Evolutionary conservation across 2,888 invertebrate genomes (phyloP).

Genomic region (Bellardia pandia): DNA sequence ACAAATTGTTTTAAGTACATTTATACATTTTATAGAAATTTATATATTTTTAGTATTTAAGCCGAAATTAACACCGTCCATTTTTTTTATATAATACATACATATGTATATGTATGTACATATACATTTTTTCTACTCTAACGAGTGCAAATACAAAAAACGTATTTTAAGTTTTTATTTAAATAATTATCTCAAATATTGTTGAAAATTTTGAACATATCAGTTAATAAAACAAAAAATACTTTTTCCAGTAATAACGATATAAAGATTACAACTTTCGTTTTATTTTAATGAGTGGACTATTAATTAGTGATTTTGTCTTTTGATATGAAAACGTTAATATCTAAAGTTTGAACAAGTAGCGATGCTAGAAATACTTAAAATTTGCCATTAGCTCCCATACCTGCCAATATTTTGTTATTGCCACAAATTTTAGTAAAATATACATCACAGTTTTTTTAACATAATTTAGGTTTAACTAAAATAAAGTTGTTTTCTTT

Average conservation of each 20-base stretch:
- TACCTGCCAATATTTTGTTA: too few relatives aligned
- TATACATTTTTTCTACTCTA: conserved; percentile 22
- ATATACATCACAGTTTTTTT: neutral
- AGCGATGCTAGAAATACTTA: too few relatives aligned
- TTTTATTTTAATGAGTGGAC: too few relatives aligned
- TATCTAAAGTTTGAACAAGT: too few relatives aligned
- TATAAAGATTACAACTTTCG: neutral
- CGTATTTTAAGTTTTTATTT: conserved; percentile 14
- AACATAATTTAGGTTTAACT: neutral
- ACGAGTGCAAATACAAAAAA: conserved; percentile 14
- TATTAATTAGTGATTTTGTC: too few relatives aligned
- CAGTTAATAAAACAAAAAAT: conserved; percentile 29
- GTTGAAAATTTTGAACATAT: conserved; percentile 46
- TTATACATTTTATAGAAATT: conserved; percentile 46
- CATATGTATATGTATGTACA: neutral
- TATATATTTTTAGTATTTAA: conserved; percentile 52
- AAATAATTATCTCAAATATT: conserved; percentile 36
- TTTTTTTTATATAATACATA: conserved; percentile 47
- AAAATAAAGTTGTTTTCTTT: neutral
- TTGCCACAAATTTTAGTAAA: too few relatives aligned
- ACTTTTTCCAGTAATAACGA: conserved; percentile 15
- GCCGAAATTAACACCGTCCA: conserved; percentile 68
- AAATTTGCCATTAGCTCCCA: too few relatives aligned
- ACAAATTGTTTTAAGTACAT: conserved; percentile 58
- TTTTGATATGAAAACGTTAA: too few relatives aligned